phyloP scores from a whole-genome alignment of 2,888 invertebrate species.

The Bedellia somnulentella region DNA sequence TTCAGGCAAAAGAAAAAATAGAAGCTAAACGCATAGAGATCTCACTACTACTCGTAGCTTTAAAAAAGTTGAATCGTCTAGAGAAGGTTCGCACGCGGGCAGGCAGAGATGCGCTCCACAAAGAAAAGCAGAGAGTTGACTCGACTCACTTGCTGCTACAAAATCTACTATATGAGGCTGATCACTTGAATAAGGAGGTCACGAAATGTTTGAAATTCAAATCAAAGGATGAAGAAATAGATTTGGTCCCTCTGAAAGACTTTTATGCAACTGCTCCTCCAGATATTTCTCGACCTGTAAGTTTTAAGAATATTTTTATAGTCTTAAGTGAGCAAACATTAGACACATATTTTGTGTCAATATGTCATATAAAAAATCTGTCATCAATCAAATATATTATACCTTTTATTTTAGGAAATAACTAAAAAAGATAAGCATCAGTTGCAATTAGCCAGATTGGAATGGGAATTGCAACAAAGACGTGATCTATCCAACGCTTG shows the following conservation, averaged over 20 bases:
- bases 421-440: conserved; percentile 76
- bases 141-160: conserved; percentile 87
- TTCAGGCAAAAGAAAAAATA: conserved; percentile 64
- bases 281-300: conserved; percentile 67
- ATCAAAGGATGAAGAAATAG: conserved; percentile 92
- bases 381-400: no score
- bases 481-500: conserved; percentile 79
- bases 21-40: conserved; percentile 71
- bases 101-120: conserved; percentile 77
- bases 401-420: no score
- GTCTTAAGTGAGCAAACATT: conserved; percentile 2
- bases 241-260: conserved; percentile 80
- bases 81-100: conserved; percentile 86
- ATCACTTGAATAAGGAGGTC: conserved; percentile 93
- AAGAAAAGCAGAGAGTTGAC: conserved; percentile 87
- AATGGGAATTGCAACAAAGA: conserved; percentile 89
- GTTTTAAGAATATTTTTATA: no score
- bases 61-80: conserved; percentile 88
- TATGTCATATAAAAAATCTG: no score
- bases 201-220: conserved; percentile 92
- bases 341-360: conserved; percentile 3
- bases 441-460: conserved; percentile 79
- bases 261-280: conserved; percentile 81
- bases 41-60: conserved; percentile 74
- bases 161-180: conserved; percentile 91